Evolutionary conservation across 2,797 vertebrate genomes (phyloP).

Genomic region (Spondyliosoma cantharus): DNA sequence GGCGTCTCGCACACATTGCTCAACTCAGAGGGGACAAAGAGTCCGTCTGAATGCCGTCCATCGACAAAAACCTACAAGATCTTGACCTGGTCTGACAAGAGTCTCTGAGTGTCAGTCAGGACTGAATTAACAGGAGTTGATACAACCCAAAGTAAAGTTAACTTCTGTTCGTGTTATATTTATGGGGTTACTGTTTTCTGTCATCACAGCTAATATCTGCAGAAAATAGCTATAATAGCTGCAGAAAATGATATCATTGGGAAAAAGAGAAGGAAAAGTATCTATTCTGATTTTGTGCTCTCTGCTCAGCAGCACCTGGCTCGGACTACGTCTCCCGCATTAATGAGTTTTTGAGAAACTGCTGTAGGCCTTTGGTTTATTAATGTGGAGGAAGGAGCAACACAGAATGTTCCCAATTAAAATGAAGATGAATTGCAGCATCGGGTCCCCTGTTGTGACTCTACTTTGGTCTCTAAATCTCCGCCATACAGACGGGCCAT

Average conservation of each 20-base stretch:
- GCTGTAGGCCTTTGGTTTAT: constrained; percentile 74
- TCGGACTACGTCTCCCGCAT: constrained; percentile 28
- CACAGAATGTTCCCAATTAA: constrained; percentile 84
- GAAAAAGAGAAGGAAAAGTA: not conserved
- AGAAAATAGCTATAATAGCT: too few relatives aligned
- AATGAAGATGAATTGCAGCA: constrained; percentile 79
- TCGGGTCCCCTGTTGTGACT: constrained; percentile 50
- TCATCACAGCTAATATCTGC: not conserved
- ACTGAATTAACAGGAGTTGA: not conserved
- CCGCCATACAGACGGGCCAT: constrained; percentile 64
- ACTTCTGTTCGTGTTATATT: not conserved
- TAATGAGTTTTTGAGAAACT: constrained; percentile 73
- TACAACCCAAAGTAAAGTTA: not conserved
- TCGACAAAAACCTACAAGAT: constrained; percentile 54
- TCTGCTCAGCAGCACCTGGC: constrained; percentile 33
- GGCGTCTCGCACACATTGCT: constrained; percentile 26
- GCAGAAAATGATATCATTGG: not conserved
- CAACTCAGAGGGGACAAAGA: constrained; percentile 11
- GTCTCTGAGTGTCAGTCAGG: not conserved
- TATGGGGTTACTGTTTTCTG: constrained; percentile 7
- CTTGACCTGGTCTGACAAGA: constrained; percentile 13
- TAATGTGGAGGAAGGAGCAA: constrained; percentile 74
- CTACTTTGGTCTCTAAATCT: constrained; percentile 62
- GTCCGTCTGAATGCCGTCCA: constrained; percentile 34
- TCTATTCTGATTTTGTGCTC: not conserved